These are phyloP conservation scores for Odontamblyopus lacepedii DNA, from an alignment of 2,797 vertebrate species.

Conservation along the genomic window DNA sequence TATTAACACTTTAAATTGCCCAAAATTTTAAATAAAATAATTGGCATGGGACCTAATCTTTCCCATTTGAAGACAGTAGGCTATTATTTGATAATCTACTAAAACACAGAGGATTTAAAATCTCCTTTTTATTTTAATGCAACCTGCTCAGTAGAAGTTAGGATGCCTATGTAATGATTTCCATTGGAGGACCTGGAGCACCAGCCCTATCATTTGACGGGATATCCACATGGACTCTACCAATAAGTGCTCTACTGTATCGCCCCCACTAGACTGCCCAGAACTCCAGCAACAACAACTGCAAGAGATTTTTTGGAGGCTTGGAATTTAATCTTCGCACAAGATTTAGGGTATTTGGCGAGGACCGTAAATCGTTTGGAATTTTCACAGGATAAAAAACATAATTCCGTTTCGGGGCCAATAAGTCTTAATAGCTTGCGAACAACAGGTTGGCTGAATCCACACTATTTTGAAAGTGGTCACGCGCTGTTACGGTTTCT, in stretches of 20 bases:
- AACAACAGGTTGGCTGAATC: not conserved
- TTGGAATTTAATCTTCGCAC: not conserved
- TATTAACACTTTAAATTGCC: not conserved
- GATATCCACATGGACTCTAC: not conserved
- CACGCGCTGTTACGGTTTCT: constrained; percentile 5
- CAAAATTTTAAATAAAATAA: not conserved
- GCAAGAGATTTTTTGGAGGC: not conserved
- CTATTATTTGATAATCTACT: no score
- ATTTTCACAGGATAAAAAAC: not conserved
- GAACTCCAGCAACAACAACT: constrained; percentile 8
- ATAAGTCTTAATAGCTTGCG: not conserved
- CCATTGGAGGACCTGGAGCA: not conserved
- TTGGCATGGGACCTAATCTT: not conserved
- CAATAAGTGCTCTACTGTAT: constrained; percentile 29
- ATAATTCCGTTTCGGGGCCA: not conserved
- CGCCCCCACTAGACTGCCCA: constrained; percentile 7
- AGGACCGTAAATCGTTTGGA: not conserved
- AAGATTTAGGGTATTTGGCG: not conserved
- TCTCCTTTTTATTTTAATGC: not conserved
- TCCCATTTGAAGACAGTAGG: not conserved
- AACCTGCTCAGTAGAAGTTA: not conserved
- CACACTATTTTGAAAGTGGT: not conserved
- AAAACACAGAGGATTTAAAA: not conserved
- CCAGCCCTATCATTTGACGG: not conserved
- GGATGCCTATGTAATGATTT: not conserved